Conservation (phyloP, 2,888 invertebrate genomes). For the Drosophila siamana region DNA sequence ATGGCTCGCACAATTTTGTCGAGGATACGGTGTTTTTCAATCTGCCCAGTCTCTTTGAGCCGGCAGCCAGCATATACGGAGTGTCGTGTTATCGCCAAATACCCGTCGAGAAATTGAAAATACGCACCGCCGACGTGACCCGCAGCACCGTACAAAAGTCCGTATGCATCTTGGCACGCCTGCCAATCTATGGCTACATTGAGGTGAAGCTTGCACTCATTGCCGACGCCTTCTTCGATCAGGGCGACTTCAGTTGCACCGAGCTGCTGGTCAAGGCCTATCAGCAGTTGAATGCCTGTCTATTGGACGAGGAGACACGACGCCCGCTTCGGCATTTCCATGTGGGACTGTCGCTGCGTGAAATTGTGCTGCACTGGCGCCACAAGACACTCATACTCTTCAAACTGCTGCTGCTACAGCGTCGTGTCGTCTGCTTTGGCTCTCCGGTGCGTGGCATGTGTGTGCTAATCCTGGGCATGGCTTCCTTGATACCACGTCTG, state of each 20-base stretch:
- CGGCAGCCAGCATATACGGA: slow-evolving; percentile 95
- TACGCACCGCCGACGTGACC: slow-evolving; percentile 97
- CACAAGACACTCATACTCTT: slow-evolving; percentile 97
- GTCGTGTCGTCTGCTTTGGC: slow-evolving; percentile 95
- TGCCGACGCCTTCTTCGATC: slow-evolving; percentile 98
- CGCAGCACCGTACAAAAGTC: slow-evolving; percentile 99
- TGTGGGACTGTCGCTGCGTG: slow-evolving; percentile 84
- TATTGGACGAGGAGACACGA: slow-evolving; percentile 86
- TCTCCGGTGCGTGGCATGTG: slow-evolving; percentile 96
- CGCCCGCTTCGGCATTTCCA: slow-evolving; percentile 86
- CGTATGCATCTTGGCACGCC: slow-evolving; percentile 96
- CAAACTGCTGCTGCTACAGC: slow-evolving; percentile 95
- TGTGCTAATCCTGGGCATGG: slow-evolving; percentile 92
- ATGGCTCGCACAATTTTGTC: slow-evolving; percentile 98
- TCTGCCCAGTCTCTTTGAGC: slow-evolving; percentile 94
- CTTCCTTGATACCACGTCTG: slow-evolving; percentile 96
- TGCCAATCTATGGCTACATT: slow-evolving; percentile 97
- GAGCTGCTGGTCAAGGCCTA: slow-evolving; percentile 96
- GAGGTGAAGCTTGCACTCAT: slow-evolving; percentile 98
- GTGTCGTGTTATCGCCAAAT: slow-evolving; percentile 99
- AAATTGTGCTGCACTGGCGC: slow-evolving; percentile 88
- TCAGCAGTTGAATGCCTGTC: slow-evolving; percentile 94
- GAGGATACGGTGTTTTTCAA: slow-evolving; percentile 98
- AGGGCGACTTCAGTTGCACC: slow-evolving; percentile 96
- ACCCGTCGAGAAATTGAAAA: slow-evolving; percentile 96